These are phyloP conservation scores for Streptopelia turtur DNA, from an alignment of 2,797 vertebrate genomes.

Conservation along the genomic window DNA sequence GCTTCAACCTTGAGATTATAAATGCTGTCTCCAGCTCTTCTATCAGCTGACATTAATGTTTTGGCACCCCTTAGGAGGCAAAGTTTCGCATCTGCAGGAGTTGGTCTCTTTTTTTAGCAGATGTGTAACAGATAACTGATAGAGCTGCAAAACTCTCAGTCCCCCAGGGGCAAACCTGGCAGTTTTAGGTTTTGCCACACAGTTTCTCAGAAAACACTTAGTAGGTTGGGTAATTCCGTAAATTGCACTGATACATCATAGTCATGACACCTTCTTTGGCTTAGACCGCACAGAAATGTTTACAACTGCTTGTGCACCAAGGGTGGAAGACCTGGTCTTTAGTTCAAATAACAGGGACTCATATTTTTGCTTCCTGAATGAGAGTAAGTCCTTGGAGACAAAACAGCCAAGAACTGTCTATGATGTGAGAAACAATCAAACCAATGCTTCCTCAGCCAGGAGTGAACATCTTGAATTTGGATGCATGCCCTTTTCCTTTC, in stretches of 20 bases:
- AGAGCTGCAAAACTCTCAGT: not conserved
- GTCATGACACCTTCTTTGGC: not conserved
- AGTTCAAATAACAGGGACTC: not conserved
- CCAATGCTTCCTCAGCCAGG: not conserved
- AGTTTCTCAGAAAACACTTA: not conserved
- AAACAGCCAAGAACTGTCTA: not conserved
- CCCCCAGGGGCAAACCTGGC: not conserved
- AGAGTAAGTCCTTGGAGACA: not conserved
- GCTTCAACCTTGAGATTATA: not conserved
- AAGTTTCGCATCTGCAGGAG: not conserved
- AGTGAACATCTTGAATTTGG: not conserved
- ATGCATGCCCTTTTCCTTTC: not conserved
- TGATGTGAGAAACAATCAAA: not conserved
- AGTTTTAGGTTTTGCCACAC: not conserved
- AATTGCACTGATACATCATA: not conserved
- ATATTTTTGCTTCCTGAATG: not conserved
- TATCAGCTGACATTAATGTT: not conserved
- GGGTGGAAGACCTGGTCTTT: not conserved
- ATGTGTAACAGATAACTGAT: not conserved
- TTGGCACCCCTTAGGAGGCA: not conserved
- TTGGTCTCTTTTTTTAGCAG: not conserved
- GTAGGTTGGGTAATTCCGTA: not conserved
- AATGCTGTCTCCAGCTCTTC: not conserved
- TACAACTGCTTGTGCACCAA: not conserved
- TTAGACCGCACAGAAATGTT: not conserved